A percentile compares a stretch with the other conserved stretches of the same genome.
Evolutionary conservation across 2,113 vertebrate species (phyloP).

Genomic region (Oncorhynchus tshawytscha): DNA sequence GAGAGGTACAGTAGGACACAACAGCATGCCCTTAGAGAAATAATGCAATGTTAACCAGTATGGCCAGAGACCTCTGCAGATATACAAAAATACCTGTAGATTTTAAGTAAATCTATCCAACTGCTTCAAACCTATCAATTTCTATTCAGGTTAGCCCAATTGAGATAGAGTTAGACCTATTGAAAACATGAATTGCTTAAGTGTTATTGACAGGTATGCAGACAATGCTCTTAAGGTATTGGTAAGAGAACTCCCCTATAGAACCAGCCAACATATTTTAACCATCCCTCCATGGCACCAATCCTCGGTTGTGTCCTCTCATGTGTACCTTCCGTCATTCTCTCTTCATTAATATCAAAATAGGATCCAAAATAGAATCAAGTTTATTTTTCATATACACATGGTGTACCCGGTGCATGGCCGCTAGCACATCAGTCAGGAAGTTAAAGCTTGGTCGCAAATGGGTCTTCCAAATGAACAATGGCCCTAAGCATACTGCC

Average conservation of each 20-base stretch:
- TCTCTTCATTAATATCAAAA: constrained; percentile 9
- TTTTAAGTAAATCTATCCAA: neutral
- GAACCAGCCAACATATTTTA: neutral
- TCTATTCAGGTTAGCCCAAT: no score
- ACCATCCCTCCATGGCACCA: neutral
- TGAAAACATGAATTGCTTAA: neutral
- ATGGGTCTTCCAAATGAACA: no score
- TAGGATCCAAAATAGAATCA: no score
- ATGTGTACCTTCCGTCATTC: neutral
- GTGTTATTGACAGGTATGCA: neutral
- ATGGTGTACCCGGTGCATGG: no score
- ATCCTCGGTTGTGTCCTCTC: neutral
- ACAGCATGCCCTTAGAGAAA: neutral
- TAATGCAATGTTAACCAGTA: no score
- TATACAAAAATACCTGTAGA: neutral
- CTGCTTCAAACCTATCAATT: neutral
- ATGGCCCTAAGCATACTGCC: no score
- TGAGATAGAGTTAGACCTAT: no score
- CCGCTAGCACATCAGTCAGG: no score
- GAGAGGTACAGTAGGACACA: constrained; percentile 74
- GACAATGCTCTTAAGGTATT: neutral
- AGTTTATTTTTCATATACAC: no score
- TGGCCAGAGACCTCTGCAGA: no score
- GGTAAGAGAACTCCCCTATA: neutral
- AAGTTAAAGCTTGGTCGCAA: no score